These are phyloP conservation scores for Cetoscarus ocellatus DNA, from an alignment of 2,797 vertebrate genomes.

Conservation along the genomic window DNA sequence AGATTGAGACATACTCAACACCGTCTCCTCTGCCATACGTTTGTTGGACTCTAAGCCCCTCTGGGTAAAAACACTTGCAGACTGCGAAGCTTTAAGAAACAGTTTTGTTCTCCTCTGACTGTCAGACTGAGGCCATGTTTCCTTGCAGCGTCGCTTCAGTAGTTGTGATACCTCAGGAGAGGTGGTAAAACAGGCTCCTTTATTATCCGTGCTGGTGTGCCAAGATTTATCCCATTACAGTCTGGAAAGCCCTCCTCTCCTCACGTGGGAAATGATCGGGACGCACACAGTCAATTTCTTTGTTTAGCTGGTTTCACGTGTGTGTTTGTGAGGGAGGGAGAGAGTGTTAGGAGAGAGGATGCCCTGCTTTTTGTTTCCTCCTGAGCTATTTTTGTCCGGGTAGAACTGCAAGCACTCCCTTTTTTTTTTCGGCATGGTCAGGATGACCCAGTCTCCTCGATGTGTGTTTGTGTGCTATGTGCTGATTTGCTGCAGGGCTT, in stretches of 20 bases:
- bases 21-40: not conserved
- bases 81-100: constrained; percentile 21
- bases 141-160: constrained; percentile 29
- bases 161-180: constrained; percentile 65
- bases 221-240: constrained; percentile 76
- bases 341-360: constrained; percentile 53
- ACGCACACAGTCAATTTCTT: constrained; percentile 67
- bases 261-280: constrained; percentile 70
- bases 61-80: constrained; percentile 18
- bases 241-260: constrained; percentile 63
- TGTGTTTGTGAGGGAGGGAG: constrained; percentile 27
- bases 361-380: constrained; percentile 67
- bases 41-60: constrained; percentile 4
- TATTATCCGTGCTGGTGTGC: constrained; percentile 59
- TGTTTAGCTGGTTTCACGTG: constrained; percentile 58
- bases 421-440: constrained; percentile 42
- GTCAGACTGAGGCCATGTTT: constrained; percentile 9
- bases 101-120: not conserved
- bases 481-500: constrained; percentile 25
- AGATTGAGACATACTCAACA: constrained; percentile 1
- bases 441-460: constrained; percentile 18
- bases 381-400: constrained; percentile 70
- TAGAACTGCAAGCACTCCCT: constrained; percentile 47
- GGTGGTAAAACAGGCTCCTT: constrained; percentile 52
- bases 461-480: not conserved